These are phyloP conservation scores for Kradibia gibbosae DNA, from an alignment of 1,140 invertebrate species.

Conservation along the genomic window DNA sequence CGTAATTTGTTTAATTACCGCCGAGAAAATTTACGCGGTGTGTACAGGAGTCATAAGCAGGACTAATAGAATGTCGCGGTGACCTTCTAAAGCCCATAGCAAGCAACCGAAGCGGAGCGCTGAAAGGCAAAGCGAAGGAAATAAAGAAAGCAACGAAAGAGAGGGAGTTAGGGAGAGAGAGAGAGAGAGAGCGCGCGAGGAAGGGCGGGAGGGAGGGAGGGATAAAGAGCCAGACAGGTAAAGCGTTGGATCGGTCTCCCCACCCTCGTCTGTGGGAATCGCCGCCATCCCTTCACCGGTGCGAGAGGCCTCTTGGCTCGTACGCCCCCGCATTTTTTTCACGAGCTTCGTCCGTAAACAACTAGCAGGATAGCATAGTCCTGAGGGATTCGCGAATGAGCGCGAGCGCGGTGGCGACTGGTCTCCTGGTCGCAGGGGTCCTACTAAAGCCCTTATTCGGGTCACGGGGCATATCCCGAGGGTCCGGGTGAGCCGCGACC, in stretches of 20 bases:
- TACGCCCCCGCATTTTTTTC: slow-evolving; percentile 53
- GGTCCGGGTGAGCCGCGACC: slow-evolving; percentile 51
- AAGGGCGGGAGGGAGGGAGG: not conserved
- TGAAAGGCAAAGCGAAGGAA: no score
- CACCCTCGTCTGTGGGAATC: not conserved
- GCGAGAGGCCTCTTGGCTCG: not conserved
- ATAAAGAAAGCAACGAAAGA: no score
- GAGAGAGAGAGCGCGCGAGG: not conserved
- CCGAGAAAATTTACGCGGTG: no score
- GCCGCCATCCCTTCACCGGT: not conserved
- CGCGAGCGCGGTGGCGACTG: slow-evolving; percentile 53
- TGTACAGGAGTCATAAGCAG: no score
- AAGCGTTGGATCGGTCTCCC: not conserved
- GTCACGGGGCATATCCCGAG: slow-evolving; percentile 60
- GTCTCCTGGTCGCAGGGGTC: slow-evolving; percentile 68
- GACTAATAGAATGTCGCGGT: no score
- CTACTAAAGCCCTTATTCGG: slow-evolving; percentile 73
- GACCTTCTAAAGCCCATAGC: no score
- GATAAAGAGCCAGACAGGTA: not conserved
- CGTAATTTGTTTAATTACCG: no score
- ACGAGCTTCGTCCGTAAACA: slow-evolving; percentile 68
- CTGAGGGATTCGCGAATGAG: slow-evolving; percentile 50
- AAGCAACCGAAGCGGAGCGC: no score
- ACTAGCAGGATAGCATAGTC: slow-evolving; percentile 70
- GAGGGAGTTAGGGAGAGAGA: no score